Percentiles rank a stretch among this genome's conserved stretches.
phyloP scores from a whole-genome alignment of 2,888 invertebrate genomes.

The Nemotelus nigrinus region DNA sequence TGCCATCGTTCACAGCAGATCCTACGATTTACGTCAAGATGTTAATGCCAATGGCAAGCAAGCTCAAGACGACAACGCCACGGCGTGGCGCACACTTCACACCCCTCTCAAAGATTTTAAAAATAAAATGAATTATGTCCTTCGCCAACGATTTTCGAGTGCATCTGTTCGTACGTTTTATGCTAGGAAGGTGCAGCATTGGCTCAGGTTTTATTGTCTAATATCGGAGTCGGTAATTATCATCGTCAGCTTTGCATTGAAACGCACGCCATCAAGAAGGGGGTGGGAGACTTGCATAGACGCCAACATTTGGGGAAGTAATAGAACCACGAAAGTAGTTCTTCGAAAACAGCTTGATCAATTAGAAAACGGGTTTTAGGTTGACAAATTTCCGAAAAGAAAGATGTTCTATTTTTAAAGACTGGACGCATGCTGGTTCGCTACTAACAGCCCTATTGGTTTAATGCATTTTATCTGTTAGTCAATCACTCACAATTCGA shows the following conservation, averaged over 20 bases:
- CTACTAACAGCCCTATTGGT: background rate
- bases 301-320: background rate
- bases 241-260: background rate
- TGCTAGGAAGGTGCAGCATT: slow-evolving; percentile 19
- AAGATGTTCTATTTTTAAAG: background rate
- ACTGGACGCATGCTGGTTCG: background rate
- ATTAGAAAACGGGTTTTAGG: slow-evolving; percentile 6
- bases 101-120: background rate
- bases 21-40: slow-evolving; percentile 4
- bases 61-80: background rate
- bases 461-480: slow-evolving; percentile 10
- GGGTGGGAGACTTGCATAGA: background rate
- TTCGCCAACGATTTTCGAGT: background rate
- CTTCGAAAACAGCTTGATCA: slow-evolving; percentile 15
- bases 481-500: background rate
- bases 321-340: background rate
- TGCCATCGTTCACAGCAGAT: slow-evolving; percentile 27
- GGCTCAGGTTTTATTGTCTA: slow-evolving; percentile 23
- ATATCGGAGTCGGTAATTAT: slow-evolving; percentile 23
- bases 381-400: slow-evolving; percentile 13
- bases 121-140: slow-evolving; percentile 34
- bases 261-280: background rate
- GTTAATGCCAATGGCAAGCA: background rate
- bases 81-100: background rate
- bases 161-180: slow-evolving; percentile 28